A percentile compares a stretch with the other conserved stretches of the same genome.
Conservation (phyloP, 2,888 invertebrate genomes). For the Cinara cedri region DNA sequence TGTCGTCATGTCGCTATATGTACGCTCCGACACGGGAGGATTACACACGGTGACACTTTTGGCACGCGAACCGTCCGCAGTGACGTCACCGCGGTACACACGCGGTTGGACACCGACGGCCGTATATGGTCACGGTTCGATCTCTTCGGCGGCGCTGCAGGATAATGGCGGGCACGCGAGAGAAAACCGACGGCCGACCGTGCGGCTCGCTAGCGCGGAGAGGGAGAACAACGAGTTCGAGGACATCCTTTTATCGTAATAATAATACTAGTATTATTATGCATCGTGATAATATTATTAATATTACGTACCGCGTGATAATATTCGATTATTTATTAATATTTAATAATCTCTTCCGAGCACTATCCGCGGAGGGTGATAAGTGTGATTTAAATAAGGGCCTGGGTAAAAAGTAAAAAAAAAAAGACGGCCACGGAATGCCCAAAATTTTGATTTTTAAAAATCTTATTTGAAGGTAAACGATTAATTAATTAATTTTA, state of each 20-base stretch:
- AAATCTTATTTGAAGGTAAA: no score
- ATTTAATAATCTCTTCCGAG: no score
- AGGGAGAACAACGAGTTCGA: slow-evolving; percentile 2
- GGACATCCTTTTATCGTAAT: slow-evolving; percentile 31
- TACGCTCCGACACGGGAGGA: no score
- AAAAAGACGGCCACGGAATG: no score
- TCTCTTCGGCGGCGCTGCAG: slow-evolving; percentile 23
- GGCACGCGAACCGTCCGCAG: neutral
- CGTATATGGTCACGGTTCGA: slow-evolving; percentile 54
- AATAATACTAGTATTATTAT: neutral
- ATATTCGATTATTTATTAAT: no score
- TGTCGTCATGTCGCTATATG: no score
- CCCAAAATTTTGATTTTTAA: no score
- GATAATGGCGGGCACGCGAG: neutral
- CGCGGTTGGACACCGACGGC: slow-evolving; percentile 22
- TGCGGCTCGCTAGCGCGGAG: neutral
- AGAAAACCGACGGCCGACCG: neutral
- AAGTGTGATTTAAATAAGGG: no score
- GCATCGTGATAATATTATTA: neutral
- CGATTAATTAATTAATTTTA: no score
- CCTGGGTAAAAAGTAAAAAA: no score
- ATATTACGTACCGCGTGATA: no score
- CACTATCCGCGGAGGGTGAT: no score
- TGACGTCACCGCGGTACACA: slow-evolving; percentile 36
- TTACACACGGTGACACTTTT: slow-evolving; percentile 1